phyloP scores from a whole-genome alignment of 2,888 invertebrate genomes.

The Biston betularia region DNA sequence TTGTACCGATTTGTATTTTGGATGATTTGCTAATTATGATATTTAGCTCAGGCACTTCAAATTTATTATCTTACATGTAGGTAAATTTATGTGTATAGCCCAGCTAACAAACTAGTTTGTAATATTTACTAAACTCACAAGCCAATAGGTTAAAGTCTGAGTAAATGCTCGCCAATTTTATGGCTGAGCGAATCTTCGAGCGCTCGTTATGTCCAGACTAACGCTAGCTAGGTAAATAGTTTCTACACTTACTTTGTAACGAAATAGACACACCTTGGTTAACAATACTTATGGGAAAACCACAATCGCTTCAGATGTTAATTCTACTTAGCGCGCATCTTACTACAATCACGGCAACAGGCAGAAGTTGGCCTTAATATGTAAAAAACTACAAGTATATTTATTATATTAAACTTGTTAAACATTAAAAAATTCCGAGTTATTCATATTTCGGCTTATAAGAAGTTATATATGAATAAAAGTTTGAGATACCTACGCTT shows the following conservation, averaged over 20 bases:
- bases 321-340: not conserved
- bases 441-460: not conserved
- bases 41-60: not conserved
- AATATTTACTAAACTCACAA: slow-evolving; percentile 25
- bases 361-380: not conserved
- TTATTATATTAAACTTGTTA: not conserved
- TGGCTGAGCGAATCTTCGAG: slow-evolving; percentile 43
- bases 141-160: slow-evolving; percentile 44
- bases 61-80: too few species aligned
- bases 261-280: slow-evolving; percentile 5
- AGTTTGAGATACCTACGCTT: slow-evolving; percentile 3
- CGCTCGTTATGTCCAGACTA: slow-evolving; percentile 19
- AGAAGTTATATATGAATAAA: slow-evolving; percentile 4
- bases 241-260: slow-evolving; percentile 27
- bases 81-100: not conserved
- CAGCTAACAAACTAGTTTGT: slow-evolving; percentile 8
- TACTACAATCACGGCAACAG: not conserved
- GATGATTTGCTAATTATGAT: too few species aligned
- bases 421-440: not conserved
- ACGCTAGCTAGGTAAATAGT: slow-evolving; percentile 11
- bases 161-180: slow-evolving; percentile 45
- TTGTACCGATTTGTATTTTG: too few species aligned
- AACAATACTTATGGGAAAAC: slow-evolving; percentile 13
- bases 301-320: not conserved
- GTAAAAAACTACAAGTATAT: not conserved